Percentiles rank a stretch among this genome's conserved stretches.
Evolutionary conservation across 2,797 vertebrate genomes (phyloP).

Genomic region (Helarctos malayanus): DNA sequence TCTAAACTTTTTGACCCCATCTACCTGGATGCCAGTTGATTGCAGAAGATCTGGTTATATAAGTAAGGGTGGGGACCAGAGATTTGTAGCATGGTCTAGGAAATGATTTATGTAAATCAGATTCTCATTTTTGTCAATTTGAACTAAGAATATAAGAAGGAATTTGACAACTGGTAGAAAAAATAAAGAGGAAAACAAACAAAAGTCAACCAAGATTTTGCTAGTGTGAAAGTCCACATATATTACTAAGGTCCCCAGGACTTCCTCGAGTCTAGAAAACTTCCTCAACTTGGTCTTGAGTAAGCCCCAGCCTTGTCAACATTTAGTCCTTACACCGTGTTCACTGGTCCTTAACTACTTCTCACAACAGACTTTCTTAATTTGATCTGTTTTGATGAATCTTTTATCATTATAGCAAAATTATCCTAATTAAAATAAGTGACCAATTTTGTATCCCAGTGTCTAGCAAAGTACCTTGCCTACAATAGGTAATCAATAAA

Average conservation of each 20-base stretch:
- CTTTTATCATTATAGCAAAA: not conserved
- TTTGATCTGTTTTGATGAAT: slow-evolving; percentile 7
- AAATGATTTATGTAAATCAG: not conserved
- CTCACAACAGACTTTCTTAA: not conserved
- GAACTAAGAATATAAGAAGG: not conserved
- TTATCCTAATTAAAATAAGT: slow-evolving; percentile 24
- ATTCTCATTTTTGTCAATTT: not conserved
- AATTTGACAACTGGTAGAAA: not conserved
- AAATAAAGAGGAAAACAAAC: not conserved
- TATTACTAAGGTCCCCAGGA: not conserved
- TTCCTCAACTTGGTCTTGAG: not conserved
- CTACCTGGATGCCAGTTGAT: not conserved
- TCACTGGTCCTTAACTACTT: not conserved
- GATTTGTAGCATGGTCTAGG: not conserved
- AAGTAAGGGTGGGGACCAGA: not conserved
- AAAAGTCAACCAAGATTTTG: not conserved
- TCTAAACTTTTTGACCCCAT: not conserved
- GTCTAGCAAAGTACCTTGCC: not conserved
- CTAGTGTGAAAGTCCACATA: not conserved
- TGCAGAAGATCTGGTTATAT: not conserved
- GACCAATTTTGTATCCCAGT: not conserved
- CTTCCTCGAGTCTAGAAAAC: not conserved
- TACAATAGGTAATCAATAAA: not conserved
- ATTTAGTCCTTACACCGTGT: not conserved
- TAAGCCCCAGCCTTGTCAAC: not conserved